A percentile compares a stretch with the other conserved stretches of the same genome.
Evolutionary conservation across 2,888 invertebrate genomes (phyloP).

Genomic region (Eupithecia subumbrata): DNA sequence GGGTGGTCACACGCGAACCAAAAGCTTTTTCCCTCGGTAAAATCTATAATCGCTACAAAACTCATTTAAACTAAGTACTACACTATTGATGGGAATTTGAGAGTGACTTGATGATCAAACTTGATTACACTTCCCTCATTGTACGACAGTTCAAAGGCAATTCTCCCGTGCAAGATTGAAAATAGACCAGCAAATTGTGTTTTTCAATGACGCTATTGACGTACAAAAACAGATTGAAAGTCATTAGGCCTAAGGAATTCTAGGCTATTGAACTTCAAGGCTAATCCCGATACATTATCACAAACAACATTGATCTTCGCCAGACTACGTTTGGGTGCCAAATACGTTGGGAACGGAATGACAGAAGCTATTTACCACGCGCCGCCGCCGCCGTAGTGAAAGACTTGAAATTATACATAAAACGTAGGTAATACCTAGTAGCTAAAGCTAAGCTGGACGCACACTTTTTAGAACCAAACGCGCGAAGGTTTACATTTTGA

Average conservation of each 20-base stretch:
- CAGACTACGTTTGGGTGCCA: constrained; percentile 31
- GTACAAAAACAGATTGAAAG: constrained; percentile 28
- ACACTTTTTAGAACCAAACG: neutral
- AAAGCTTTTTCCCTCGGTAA: constrained; percentile 4
- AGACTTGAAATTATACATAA: neutral
- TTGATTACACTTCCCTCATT: constrained; percentile 1
- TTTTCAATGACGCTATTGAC: constrained; percentile 26
- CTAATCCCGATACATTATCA: constrained; percentile 24
- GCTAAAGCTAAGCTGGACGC: neutral
- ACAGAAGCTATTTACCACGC: neutral
- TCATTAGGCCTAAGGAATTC: constrained; percentile 15
- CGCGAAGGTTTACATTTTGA: neutral
- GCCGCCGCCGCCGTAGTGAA: constrained; percentile 2
- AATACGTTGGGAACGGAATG: constrained; percentile 9
- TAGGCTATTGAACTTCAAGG: constrained; percentile 23
- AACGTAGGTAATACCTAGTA: neutral
- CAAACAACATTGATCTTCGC: constrained; percentile 26
- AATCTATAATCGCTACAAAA: neutral
- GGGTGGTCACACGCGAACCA: constrained; percentile 5
- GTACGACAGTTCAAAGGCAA: constrained; percentile 3
- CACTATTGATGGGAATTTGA: neutral
- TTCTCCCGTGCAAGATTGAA: constrained; percentile 16
- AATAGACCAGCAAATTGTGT: constrained; percentile 20
- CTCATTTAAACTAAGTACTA: neutral
- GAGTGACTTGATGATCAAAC: neutral